Conservation (phyloP, 2,113 vertebrate species). For the Microcebus griseorufus region DNA sequence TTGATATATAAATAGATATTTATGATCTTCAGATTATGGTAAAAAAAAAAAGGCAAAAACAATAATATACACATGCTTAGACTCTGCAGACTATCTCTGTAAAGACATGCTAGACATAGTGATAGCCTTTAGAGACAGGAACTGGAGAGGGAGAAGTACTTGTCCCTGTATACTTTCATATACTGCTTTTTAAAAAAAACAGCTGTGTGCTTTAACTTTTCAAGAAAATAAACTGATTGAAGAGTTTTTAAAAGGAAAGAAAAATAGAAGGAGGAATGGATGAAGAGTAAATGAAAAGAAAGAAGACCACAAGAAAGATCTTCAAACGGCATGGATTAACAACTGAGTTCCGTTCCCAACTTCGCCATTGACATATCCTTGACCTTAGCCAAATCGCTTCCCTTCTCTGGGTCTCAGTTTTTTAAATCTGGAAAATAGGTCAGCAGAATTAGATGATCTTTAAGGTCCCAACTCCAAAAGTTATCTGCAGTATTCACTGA, state of each 20-base stretch:
- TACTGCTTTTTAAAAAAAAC: neutral
- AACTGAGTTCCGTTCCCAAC: neutral
- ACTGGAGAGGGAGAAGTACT: neutral
- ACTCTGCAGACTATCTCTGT: neutral
- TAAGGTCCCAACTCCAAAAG: neutral
- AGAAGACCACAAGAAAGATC: neutral
- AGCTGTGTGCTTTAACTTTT: neutral
- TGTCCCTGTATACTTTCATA: neutral
- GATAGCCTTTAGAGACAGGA: neutral
- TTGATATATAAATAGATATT: neutral
- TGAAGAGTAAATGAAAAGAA: neutral
- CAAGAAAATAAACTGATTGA: neutral
- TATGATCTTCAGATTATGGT: neutral
- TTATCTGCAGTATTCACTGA: neutral
- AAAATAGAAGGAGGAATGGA: neutral
- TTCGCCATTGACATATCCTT: neutral
- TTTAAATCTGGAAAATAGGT: conserved; percentile 39
- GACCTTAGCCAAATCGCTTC: neutral
- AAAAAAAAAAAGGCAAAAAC: conserved; percentile 1
- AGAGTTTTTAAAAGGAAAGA: neutral
- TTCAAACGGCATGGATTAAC: neutral
- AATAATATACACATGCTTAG: neutral
- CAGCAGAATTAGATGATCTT: neutral
- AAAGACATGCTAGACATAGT: neutral
- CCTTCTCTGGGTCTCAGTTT: neutral